phyloP scores from a whole-genome alignment of 1,140 invertebrate species.

The Amyelois transitella region DNA sequence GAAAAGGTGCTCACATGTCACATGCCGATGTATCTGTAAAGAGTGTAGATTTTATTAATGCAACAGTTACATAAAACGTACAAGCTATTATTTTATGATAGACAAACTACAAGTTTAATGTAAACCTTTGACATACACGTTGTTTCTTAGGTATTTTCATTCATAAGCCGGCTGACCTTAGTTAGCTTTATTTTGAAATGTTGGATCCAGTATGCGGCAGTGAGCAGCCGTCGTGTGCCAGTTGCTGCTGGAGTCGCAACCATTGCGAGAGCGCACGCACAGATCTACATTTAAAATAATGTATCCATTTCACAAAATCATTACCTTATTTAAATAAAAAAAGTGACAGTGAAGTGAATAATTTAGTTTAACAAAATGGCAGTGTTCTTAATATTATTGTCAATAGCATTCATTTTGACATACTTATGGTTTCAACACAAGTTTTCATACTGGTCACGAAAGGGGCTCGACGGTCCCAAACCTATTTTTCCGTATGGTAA shows the following conservation, averaged over 20 bases:
- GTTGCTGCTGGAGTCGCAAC: slow-evolving; percentile 6
- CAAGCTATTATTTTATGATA: too few relatives aligned
- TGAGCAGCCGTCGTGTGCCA: slow-evolving; percentile 8
- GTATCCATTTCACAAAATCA: neutral
- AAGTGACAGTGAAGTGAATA: slow-evolving; percentile 8
- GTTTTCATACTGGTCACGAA: slow-evolving; percentile 59
- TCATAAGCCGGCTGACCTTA: slow-evolving; percentile 9
- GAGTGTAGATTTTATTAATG: too few relatives aligned
- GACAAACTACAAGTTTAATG: too few relatives aligned
- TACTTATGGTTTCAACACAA: slow-evolving; percentile 62
- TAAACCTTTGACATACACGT: too few relatives aligned
- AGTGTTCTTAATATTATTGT: slow-evolving; percentile 5
- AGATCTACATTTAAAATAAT: neutral
- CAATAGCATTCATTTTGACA: slow-evolving; percentile 16
- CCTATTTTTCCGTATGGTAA: slow-evolving; percentile 71
- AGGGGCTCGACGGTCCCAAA: slow-evolving; percentile 50
- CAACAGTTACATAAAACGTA: too few relatives aligned
- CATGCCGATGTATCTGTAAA: too few relatives aligned
- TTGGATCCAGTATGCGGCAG: slow-evolving; percentile 5
- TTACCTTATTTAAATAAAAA: neutral
- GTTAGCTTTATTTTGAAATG: slow-evolving; percentile 12
- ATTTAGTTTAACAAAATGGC: slow-evolving; percentile 4
- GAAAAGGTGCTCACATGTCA: too few relatives aligned
- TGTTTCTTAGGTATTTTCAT: slow-evolving; percentile 2
- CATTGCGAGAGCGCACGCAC: slow-evolving; percentile 4